Percentiles rank a stretch among this genome's conserved stretches.
Conservation (phyloP, 2,888 invertebrate genomes). For the Tetragonula carbonaria region DNA sequence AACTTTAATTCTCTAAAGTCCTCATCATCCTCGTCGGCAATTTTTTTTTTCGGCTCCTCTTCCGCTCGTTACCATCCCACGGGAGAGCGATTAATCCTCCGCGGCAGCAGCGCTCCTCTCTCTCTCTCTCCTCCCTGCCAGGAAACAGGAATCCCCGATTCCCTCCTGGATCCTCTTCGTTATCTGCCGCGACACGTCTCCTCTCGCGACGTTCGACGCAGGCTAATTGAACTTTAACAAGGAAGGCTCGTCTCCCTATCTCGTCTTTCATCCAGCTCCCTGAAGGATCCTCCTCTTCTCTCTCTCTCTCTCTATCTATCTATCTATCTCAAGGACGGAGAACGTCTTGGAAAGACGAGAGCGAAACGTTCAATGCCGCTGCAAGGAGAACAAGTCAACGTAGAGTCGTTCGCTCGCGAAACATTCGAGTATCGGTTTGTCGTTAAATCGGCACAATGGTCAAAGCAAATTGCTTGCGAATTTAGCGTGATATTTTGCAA, state of each 20-base stretch:
- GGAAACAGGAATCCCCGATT: constrained; percentile 5
- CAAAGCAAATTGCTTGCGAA: background rate
- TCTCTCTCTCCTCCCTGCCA: background rate
- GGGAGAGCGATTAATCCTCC: constrained; percentile 61
- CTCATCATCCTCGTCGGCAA: constrained; percentile 59
- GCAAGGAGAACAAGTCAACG: background rate
- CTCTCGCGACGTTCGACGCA: constrained; percentile 12
- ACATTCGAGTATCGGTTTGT: background rate
- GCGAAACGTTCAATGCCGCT: background rate
- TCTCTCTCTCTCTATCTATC: no score
- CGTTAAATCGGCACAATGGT: background rate
- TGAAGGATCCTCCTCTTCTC: background rate
- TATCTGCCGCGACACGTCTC: constrained; percentile 36
- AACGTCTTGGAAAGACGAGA: background rate
- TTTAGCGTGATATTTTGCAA: no score
- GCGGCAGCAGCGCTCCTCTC: background rate
- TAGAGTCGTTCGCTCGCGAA: background rate
- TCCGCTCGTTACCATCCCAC: constrained; percentile 31
- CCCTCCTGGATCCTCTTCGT: constrained; percentile 18
- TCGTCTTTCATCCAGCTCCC: background rate
- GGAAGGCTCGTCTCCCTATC: constrained; percentile 21
- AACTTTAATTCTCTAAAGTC: constrained; percentile 62
- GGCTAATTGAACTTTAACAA: constrained; percentile 54
- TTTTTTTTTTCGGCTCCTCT: constrained; percentile 51
- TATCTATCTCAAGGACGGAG: background rate